Evolutionary conservation across 2,888 invertebrate species (phyloP).

Genomic region (Phalangium opilio): DNA sequence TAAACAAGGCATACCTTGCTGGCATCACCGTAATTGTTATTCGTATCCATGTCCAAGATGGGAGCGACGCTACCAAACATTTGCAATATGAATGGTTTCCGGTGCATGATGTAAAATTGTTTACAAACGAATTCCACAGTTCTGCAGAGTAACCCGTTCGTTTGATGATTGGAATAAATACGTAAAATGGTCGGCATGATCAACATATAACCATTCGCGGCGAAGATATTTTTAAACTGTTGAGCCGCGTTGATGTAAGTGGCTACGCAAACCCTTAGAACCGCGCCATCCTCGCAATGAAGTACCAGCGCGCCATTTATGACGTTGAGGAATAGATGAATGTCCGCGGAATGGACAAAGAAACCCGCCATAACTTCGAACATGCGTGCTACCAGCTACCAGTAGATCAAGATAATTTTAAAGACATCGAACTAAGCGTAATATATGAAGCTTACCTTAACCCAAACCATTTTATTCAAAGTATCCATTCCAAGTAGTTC

Average conservation of each 20-base stretch:
- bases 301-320: slow-evolving; percentile 89
- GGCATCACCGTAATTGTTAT: slow-evolving; percentile 51
- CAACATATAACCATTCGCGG: slow-evolving; percentile 86
- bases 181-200: slow-evolving; percentile 95
- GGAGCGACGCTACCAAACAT: slow-evolving; percentile 98
- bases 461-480: slow-evolving; percentile 98
- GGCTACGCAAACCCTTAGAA: slow-evolving; percentile 87
- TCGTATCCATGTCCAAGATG: slow-evolving; percentile 56
- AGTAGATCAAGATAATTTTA: not conserved
- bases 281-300: slow-evolving; percentile 91
- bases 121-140: slow-evolving; percentile 96
- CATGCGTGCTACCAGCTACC: slow-evolving; percentile 69
- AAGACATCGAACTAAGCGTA: not conserved
- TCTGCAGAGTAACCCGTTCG: slow-evolving; percentile 82
- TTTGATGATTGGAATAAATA: slow-evolving; percentile 94
- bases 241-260: slow-evolving; percentile 94
- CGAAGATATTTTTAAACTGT: slow-evolving; percentile 97
- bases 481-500: slow-evolving; percentile 84
- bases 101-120: slow-evolving; percentile 92
- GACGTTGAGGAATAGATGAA: slow-evolving; percentile 93
- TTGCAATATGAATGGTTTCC: slow-evolving; percentile 94
- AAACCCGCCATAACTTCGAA: slow-evolving; percentile 96
- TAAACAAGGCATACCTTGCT: slow-evolving; percentile 46
- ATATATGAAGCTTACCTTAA: slow-evolving; percentile 40
- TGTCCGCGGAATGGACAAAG: slow-evolving; percentile 90